These are phyloP conservation scores for Lordiphosa clarofinis DNA, from an alignment of 1,140 invertebrate genomes.

Conservation along the genomic window DNA sequence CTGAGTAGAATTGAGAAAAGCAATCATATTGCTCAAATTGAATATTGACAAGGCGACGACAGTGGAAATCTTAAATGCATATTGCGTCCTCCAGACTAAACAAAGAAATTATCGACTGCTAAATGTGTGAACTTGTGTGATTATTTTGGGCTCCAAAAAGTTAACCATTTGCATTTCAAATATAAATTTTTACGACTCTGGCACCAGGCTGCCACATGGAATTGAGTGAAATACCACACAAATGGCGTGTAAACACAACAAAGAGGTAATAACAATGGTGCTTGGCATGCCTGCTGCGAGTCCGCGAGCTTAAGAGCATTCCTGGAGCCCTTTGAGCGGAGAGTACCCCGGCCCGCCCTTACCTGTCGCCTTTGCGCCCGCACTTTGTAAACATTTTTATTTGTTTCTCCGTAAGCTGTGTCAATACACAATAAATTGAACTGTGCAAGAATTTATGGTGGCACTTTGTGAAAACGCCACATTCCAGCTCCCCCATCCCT, in stretches of 20 bases:
- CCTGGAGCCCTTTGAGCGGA: conserved; percentile 36
- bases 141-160: conserved; percentile 66
- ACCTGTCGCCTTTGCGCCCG: conserved; percentile 25
- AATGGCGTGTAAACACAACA: conserved; percentile 76
- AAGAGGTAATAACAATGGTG: conserved; percentile 75
- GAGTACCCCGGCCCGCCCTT: conserved; percentile 1
- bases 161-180: conserved; percentile 71
- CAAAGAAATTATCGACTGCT: conserved; percentile 51
- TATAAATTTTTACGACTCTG: conserved; percentile 56
- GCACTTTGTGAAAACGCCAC: conserved; percentile 52
- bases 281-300: conserved; percentile 35
- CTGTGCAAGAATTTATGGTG: conserved; percentile 72
- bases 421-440: conserved; percentile 76
- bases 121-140: conserved; percentile 27
- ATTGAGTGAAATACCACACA: conserved; percentile 65
- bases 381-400: conserved; percentile 76
- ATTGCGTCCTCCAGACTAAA: no score
- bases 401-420: conserved; percentile 69
- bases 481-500: conserved; percentile 13
- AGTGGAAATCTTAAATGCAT: neutral
- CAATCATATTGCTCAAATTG: conserved; percentile 47
- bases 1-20: conserved; percentile 40
- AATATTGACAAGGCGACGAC: conserved; percentile 24
- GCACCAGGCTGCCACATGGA: conserved; percentile 27
- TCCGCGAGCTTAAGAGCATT: conserved; percentile 28